Evolutionary conservation across 2,888 invertebrate genomes (phyloP).

Genomic region (Drosophila yooni): DNA sequence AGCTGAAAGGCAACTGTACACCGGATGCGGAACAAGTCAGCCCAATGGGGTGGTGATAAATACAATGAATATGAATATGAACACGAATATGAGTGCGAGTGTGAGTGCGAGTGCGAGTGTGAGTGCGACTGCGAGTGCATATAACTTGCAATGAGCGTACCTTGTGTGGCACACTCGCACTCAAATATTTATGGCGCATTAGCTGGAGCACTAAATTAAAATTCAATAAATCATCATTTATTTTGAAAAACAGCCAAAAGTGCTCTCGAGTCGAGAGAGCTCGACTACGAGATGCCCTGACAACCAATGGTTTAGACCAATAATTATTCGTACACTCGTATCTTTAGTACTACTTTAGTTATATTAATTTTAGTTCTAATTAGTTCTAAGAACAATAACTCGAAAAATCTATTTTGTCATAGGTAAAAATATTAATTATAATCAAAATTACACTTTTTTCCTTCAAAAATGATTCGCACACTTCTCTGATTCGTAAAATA

Average conservation of each 20-base stretch:
- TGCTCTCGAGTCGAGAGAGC: not conserved
- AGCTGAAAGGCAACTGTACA: slow-evolving; percentile 71
- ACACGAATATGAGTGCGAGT: not conserved
- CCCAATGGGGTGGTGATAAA: slow-evolving; percentile 35
- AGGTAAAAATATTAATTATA: not conserved
- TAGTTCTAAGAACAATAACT: not conserved
- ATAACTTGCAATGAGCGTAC: slow-evolving; percentile 74
- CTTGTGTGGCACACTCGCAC: slow-evolving; percentile 52
- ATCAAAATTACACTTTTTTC: not conserved
- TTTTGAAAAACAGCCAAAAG: slow-evolving; percentile 32
- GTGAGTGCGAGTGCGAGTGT: not conserved
- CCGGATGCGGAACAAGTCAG: slow-evolving; percentile 1
- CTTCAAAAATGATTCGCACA: not conserved
- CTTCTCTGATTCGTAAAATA: too few species aligned
- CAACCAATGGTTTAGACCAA: not conserved
- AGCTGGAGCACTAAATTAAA: slow-evolving; percentile 78
- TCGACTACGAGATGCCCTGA: not conserved
- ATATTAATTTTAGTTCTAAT: not conserved
- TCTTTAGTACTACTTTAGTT: not conserved
- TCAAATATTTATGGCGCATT: slow-evolving; percentile 79
- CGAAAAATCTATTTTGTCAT: not conserved
- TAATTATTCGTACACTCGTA: not conserved
- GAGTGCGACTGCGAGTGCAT: slow-evolving; percentile 14
- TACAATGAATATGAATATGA: not conserved
- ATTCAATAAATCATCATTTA: slow-evolving; percentile 83